Evolutionary conservation across 2,797 vertebrate species (phyloP).

Genomic region (Pseudochaenichthys georgianus): DNA sequence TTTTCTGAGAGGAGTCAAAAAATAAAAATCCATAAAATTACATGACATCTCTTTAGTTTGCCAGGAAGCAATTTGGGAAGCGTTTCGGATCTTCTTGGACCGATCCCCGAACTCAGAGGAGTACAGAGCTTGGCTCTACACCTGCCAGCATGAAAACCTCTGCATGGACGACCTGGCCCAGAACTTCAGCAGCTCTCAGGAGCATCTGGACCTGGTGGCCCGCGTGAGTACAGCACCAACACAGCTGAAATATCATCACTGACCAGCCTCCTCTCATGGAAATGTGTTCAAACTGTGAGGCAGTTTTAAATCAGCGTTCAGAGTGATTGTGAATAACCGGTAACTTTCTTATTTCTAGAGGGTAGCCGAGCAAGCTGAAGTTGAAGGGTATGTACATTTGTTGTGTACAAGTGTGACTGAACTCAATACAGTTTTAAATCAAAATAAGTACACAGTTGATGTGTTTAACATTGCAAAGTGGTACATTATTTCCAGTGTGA

Average conservation of each 20-base stretch:
- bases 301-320: background rate
- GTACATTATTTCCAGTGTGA: background rate
- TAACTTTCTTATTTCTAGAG: constrained; percentile 68
- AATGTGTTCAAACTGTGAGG: background rate
- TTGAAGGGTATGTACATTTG: constrained; percentile 74
- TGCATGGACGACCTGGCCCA: constrained; percentile 93
- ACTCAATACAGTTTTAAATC: background rate
- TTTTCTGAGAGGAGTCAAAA: background rate
- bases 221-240: constrained; percentile 81
- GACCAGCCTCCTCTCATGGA: background rate
- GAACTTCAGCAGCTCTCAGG: constrained; percentile 94
- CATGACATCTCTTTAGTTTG: constrained; percentile 85
- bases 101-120: constrained; percentile 92
- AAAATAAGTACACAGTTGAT: background rate
- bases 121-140: constrained; percentile 91
- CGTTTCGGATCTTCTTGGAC: constrained; percentile 94
- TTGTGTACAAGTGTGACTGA: background rate
- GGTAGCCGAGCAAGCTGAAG: constrained; percentile 71
- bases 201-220: constrained; percentile 91
- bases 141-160: constrained; percentile 92
- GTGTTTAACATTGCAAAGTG: background rate
- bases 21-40: background rate
- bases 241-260: background rate
- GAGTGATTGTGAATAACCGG: background rate
- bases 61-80: constrained; percentile 97